Base-by-base conservation (phyloP, 2,888 invertebrate species). In the Drosophila bunnanda region DNA sequence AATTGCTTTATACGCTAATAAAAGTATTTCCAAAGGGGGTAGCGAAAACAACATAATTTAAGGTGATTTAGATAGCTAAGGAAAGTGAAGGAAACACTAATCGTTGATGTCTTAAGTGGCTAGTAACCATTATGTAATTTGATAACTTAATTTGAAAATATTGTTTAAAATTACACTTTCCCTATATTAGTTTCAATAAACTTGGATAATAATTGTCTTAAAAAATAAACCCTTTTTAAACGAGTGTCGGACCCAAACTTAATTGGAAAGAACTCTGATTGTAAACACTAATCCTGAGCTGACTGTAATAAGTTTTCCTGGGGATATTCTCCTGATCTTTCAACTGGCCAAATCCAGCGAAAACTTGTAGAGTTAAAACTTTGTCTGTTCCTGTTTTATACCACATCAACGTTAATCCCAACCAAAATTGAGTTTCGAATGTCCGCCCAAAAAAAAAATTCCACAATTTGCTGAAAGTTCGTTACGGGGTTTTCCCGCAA, bases 371-470 rank as follows among this genome's bases (percentile, higher is more conserved):
- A 88, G 68, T 84, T 41, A 32, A 73, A 71, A 74, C 38, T 76
- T 80, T 69, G 34, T 61, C 70, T 64, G 65, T 74, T 67, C 70
- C 59, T 60, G 56, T 76, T 89, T 79, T 84, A 79, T 82, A 74
- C 82, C 82, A 76, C 78, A 88, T 85, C 89, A 78, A 75, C 78
- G 66, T 77, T 88, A 89, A 89, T 89, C 88, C 82, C 59, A 79
- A 69, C 72, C 84, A 75, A 88, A 88, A 87, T 88, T 81, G 82
- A 77, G 82, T 83, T 74, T 80, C 69, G 67, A 78, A 75, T 83
- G 71, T 41, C 36, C 36, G 52, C 67, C 38, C 9, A 38, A 79
- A 82, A 59, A 75, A 72, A 82, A 78, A 72, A 25, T 65, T 52
- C 44, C 71, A 76, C 71, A 84, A 84, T 79, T 84, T 76, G 76